Evolutionary conservation across 2,888 invertebrate genomes (phyloP).

Genomic region (Tachina lurida): DNA sequence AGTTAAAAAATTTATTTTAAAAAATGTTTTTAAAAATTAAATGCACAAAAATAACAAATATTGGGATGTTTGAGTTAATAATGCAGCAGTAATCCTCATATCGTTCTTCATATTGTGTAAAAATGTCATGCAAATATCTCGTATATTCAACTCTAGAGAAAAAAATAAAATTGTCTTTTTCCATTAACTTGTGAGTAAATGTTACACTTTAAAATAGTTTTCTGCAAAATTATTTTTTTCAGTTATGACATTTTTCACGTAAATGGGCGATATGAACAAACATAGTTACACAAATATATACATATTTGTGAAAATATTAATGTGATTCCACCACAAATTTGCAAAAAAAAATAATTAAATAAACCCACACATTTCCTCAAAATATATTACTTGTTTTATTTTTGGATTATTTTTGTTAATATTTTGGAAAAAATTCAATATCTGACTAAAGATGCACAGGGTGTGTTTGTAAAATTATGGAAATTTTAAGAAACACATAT

Average conservation of each 20-base stretch:
- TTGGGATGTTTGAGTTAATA: too few relatives aligned
- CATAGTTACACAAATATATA: neutral
- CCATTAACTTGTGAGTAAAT: too few relatives aligned
- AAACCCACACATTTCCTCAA: slow-evolving; percentile 55
- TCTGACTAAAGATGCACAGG: neutral
- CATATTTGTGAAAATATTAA: neutral
- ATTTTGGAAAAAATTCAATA: slow-evolving; percentile 36
- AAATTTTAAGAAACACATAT: neutral
- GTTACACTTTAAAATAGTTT: too few relatives aligned
- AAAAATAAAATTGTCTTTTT: too few relatives aligned
- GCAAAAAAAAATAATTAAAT: slow-evolving; percentile 18
- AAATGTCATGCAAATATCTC: too few relatives aligned
- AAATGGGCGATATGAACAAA: too few relatives aligned
- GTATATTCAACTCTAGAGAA: too few relatives aligned
- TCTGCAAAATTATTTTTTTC: too few relatives aligned
- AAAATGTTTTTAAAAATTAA: too few relatives aligned
- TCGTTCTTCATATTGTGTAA: too few relatives aligned
- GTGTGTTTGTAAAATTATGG: neutral
- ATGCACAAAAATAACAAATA: neutral
- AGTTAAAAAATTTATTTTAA: neutral
- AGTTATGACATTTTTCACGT: too few relatives aligned
- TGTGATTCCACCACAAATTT: slow-evolving; percentile 13
- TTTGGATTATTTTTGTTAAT: slow-evolving; percentile 26
- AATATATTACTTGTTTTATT: slow-evolving; percentile 35
- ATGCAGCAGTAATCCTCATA: too few relatives aligned